Evolutionary conservation across 2,113 vertebrate species (phyloP).

Genomic region (Miniopterus natalensis): DNA sequence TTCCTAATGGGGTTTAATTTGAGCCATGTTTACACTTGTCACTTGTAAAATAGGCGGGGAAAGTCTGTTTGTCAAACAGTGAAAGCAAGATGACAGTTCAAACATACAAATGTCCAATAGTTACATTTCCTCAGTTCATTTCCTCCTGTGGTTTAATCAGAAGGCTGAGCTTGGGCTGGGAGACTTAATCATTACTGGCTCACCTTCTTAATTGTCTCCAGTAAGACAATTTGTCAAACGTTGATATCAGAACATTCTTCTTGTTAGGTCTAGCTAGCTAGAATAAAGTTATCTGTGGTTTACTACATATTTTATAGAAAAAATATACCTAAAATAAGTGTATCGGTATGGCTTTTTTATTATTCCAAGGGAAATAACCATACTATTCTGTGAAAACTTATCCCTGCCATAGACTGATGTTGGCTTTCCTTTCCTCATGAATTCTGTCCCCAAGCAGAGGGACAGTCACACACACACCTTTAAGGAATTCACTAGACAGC

Average conservation of each 20-base stretch:
- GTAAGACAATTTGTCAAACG: not conserved
- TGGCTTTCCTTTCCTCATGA: not conserved
- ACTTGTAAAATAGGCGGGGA: not conserved
- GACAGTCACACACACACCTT: not conserved
- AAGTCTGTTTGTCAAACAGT: not conserved
- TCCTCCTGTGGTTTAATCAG: not conserved
- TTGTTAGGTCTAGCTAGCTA: not conserved
- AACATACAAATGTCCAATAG: not conserved
- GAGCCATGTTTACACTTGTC: not conserved
- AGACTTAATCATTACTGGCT: not conserved
- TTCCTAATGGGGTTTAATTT: not conserved
- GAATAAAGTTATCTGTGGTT: not conserved
- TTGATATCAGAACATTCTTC: not conserved
- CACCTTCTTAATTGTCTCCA: not conserved
- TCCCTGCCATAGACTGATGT: not conserved
- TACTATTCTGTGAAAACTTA: not conserved
- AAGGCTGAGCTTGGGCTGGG: not conserved
- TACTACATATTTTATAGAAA: not conserved
- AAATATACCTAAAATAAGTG: not conserved
- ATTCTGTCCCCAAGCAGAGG: not conserved
- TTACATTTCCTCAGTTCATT: not conserved
- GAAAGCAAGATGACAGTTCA: not conserved
- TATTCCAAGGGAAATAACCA: constrained; percentile 32
- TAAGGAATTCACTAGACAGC: not conserved
- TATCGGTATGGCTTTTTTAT: not conserved